phyloP scores from a whole-genome alignment of 92 coral and sea anemone species.

The Montipora capitata region DNA sequence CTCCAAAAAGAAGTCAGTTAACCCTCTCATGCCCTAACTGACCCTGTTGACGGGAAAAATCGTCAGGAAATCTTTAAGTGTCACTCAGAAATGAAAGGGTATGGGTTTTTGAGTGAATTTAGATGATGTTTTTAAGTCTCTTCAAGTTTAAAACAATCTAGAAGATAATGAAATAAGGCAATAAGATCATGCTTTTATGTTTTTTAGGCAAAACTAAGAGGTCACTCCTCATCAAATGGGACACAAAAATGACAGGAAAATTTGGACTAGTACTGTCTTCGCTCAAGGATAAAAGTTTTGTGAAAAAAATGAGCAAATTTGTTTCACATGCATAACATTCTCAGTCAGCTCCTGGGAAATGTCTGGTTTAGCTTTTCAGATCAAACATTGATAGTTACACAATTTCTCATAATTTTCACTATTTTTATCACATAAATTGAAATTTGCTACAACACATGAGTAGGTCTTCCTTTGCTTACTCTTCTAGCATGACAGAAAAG shows the following conservation, averaged over 20 bases:
- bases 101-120: no score
- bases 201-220: constrained; percentile 63
- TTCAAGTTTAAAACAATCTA: background rate
- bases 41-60: no score
- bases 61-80: no score
- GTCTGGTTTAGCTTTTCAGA: background rate
- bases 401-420: background rate
- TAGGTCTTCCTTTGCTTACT: no score
- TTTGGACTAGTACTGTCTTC: background rate
- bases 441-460: background rate
- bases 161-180: no score
- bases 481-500: no score
- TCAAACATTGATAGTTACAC: background rate
- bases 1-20: no score
- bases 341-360: background rate
- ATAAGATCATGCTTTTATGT: background rate
- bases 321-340: background rate
- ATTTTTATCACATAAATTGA: background rate
- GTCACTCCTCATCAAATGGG: constrained; percentile 40
- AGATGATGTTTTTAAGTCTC: no score
- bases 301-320: background rate
- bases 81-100: no score
- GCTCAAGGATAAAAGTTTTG: constrained; percentile 17
- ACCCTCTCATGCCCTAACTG: no score
- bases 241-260: constrained; percentile 39